These are phyloP conservation scores for Muscicapa adusta DNA, from an alignment of 2,113 vertebrate species.

Conservation along the genomic window DNA sequence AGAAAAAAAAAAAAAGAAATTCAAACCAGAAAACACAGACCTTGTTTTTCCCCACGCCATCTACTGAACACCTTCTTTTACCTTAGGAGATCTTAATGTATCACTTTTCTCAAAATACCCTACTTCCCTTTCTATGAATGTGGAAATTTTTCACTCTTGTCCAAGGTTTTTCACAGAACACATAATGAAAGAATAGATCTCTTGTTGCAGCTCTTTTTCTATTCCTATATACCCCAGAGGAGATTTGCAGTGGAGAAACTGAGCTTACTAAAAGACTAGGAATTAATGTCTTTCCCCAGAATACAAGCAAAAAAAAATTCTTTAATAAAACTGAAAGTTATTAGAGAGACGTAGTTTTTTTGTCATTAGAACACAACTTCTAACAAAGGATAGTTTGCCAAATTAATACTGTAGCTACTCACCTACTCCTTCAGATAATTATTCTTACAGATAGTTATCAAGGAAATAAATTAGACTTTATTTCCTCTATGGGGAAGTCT, in stretches of 20 bases:
- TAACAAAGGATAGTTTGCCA: not conserved
- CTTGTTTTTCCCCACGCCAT: rapidly evolving
- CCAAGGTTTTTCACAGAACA: not conserved
- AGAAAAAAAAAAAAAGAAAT: not conserved
- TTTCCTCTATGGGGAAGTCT: not conserved
- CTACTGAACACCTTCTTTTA: not conserved
- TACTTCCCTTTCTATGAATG: not conserved
- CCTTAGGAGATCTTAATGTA: not conserved
- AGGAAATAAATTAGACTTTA: not conserved
- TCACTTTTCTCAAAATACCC: not conserved
- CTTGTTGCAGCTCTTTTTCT: not conserved
- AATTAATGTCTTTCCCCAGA: not conserved
- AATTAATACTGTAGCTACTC: not conserved
- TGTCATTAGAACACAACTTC: not conserved
- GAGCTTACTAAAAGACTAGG: not conserved
- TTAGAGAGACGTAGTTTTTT: not conserved
- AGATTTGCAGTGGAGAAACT: not conserved
- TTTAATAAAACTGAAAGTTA: not conserved
- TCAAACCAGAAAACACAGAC: rapidly evolving
- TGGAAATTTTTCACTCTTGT: not conserved
- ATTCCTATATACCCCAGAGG: not conserved
- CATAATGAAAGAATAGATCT: not conserved
- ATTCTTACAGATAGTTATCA: not conserved
- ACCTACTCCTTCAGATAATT: not conserved
- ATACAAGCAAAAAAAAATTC: not conserved